phyloP scores from a whole-genome alignment of 92 coral and sea anemone genomes.

The Virgularia gustaviana region DNA sequence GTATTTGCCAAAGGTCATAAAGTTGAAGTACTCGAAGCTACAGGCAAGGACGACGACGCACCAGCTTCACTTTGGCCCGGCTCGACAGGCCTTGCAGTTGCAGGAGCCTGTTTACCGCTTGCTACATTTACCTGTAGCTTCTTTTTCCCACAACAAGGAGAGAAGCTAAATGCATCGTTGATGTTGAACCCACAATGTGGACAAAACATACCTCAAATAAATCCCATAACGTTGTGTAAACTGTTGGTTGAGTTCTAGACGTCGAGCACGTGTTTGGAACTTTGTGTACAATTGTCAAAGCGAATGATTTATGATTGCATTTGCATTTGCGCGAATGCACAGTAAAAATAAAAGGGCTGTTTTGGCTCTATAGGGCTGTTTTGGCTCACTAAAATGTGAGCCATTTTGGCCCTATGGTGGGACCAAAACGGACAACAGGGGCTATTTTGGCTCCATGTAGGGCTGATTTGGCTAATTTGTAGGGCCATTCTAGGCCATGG shows the following conservation, averaged over 20 bases:
- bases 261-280: no score
- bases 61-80: not conserved
- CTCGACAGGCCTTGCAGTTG: not conserved
- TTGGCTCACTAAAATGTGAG: conserved; percentile 29
- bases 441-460: no score
- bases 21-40: no score
- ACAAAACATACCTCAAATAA: no score
- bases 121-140: not conserved
- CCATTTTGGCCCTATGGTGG: conserved; percentile 28
- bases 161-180: not conserved
- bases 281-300: no score
- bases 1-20: no score
- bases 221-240: no score
- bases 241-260: no score
- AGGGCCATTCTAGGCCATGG: no score
- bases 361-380: conserved; percentile 22
- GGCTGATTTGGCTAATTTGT: no score
- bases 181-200: conserved; percentile 3
- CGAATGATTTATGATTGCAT: no score
- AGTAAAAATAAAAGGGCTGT: conserved; percentile 31
- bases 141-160: conserved; percentile 10
- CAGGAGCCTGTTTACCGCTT: not conserved
- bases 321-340: conserved; percentile 1
- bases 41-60: no score
- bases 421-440: conserved; percentile 19